These are phyloP conservation scores for Mohoua ochrocephala DNA, from an alignment of 2,113 vertebrate genomes.

Conservation along the genomic window DNA sequence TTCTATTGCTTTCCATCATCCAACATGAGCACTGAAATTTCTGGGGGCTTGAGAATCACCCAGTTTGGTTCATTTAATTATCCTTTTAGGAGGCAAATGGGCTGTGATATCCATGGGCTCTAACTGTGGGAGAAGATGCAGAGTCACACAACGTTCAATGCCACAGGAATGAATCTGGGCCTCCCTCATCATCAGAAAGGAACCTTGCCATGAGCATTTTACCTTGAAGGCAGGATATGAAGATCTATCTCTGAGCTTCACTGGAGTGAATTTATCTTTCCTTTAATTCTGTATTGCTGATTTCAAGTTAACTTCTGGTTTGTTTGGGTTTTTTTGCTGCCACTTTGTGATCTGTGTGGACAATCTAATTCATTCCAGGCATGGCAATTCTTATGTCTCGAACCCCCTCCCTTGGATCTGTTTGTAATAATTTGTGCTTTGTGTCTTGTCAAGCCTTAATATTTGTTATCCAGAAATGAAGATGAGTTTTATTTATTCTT, in stretches of 20 bases:
- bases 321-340: background rate
- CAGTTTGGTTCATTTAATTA: background rate
- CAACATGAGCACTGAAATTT: background rate
- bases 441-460: background rate
- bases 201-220: background rate
- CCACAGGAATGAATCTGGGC: background rate
- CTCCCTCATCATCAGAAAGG: background rate
- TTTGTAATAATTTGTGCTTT: slow-evolving; percentile 21
- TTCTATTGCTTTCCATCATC: background rate
- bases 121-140: background rate
- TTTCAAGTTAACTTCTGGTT: background rate
- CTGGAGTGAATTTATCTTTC: background rate
- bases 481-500: slow-evolving; percentile 1
- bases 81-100: background rate
- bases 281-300: background rate
- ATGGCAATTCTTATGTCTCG: background rate
- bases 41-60: background rate
- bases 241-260: background rate
- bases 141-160: background rate
- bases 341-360: background rate
- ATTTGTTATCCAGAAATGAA: slow-evolving; percentile 1
- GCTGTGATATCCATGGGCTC: background rate
- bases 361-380: slow-evolving; percentile 2
- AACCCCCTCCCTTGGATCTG: background rate
- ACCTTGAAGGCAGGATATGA: background rate